Evolutionary conservation across 2,888 invertebrate genomes (phyloP).

Genomic region (Cacoxenus indagator): DNA sequence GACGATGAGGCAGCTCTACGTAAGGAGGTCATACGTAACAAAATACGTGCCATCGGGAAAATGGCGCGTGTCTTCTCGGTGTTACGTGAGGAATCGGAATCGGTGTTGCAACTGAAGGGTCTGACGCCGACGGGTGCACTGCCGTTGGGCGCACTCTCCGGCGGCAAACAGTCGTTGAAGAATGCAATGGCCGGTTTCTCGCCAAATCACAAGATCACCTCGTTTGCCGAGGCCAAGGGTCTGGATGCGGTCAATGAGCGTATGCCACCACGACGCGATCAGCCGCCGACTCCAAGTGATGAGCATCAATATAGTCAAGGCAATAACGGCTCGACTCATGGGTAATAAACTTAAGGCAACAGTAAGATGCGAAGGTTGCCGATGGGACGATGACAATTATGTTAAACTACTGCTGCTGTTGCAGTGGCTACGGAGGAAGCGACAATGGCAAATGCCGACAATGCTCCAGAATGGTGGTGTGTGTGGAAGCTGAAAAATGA

Average conservation of each 20-base stretch:
- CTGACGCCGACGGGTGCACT: slow-evolving; percentile 98
- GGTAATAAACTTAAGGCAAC: slow-evolving; percentile 53
- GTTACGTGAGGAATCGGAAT: slow-evolving; percentile 99
- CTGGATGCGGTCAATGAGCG: slow-evolving; percentile 99
- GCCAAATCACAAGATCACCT: slow-evolving; percentile 97
- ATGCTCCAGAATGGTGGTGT: background rate
- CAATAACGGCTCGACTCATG: slow-evolving; percentile 57
- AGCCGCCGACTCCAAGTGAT: slow-evolving; percentile 79
- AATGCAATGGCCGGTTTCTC: slow-evolving; percentile 97
- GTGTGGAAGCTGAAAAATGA: background rate
- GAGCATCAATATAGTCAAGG: slow-evolving; percentile 52
- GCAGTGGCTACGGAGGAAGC: too few species aligned
- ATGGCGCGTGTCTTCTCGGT: slow-evolving; percentile 99
- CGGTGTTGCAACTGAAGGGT: slow-evolving; percentile 97
- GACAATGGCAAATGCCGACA: background rate
- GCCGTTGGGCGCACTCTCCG: slow-evolving; percentile 95
- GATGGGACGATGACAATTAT: too few species aligned
- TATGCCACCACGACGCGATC: slow-evolving; percentile 89
- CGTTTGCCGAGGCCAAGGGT: slow-evolving; percentile 98
- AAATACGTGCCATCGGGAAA: slow-evolving; percentile 99
- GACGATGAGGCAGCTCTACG: slow-evolving; percentile 89
- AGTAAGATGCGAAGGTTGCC: too few species aligned
- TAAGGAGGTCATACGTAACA: slow-evolving; percentile 99
- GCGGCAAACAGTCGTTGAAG: slow-evolving; percentile 95
- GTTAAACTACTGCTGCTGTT: too few species aligned